Base-by-base conservation (phyloP, 2,888 invertebrate species). In the Dasysyrphus albostriatus region DNA sequence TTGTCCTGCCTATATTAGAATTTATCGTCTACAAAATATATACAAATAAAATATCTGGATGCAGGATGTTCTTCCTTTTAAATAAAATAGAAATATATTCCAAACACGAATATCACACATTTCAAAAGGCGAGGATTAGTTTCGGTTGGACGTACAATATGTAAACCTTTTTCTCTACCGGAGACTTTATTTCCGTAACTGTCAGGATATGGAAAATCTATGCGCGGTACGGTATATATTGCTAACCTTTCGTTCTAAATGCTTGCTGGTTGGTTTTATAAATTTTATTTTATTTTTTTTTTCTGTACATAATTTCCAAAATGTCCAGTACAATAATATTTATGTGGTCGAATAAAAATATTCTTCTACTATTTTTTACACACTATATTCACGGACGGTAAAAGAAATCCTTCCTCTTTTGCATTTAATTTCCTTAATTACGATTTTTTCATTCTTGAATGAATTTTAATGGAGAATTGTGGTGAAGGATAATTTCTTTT, bases 121-220 rank as follows among this genome's bases (percentile, higher is more conserved):
- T 74, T 77, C 47, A 12, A 70, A 74, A 32, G 32, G 32, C 24
- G 24, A 16, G 87, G 78, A 87, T 87, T 83, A 83, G 87, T 70
- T 77, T 74, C 19, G 67, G 75, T 47, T 84, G 67, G 5, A 39
- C 14, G 32, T 29, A 16, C 69, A 72, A 37, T 47, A 44, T 32
- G 37, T 37, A 79, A 87, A 87, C 87, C 87, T 83, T 87, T 83
- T 87, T 83, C 87, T 87, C 83, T 83, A 87, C 87, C 87, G 87
- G 87, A 83, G 89, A 82, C 90, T 90, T 91, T 91, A 91, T 91
- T 91, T 91, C 91, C 91, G 89, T 70, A 76, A 82, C 90, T 91
- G 91, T 91, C 91, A 89, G 88, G 90, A 89, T 90, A 91, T 91
- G 90, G 76, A 83, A 90, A 91, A 91, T 91, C 89, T 91, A 91